These are phyloP conservation scores for Strigamia transsilvanica DNA, from an alignment of 2,888 invertebrate genomes.

Conservation along the genomic window DNA sequence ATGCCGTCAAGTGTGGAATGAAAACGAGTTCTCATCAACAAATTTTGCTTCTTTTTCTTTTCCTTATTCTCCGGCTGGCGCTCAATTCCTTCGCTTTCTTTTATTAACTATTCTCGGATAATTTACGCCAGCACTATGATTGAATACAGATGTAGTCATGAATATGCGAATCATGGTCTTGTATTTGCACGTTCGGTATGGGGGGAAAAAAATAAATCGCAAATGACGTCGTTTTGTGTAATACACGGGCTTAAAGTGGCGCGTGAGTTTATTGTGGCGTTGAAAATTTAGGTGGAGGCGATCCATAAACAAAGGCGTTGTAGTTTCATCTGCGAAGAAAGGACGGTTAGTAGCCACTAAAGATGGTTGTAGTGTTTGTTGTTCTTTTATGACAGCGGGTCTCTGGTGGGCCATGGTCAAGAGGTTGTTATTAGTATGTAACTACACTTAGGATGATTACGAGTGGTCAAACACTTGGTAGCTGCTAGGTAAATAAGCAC, in stretches of 20 bases:
- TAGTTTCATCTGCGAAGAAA: constrained; percentile 9
- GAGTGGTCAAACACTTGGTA: background rate
- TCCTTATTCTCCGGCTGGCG: background rate
- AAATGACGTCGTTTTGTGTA: too few relatives aligned
- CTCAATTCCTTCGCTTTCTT: background rate
- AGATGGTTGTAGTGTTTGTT: background rate
- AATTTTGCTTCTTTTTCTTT: too few relatives aligned
- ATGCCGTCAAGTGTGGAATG: background rate
- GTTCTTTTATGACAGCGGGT: constrained; percentile 4
- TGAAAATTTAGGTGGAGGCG: too few relatives aligned
- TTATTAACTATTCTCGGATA: constrained; percentile 15
- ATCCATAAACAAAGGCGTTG: background rate
- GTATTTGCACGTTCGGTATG: too few relatives aligned
- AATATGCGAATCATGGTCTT: constrained; percentile 10
- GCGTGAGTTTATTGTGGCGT: too few relatives aligned
- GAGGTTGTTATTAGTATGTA: constrained; percentile 15
- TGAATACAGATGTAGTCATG: constrained; percentile 20
- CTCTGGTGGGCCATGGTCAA: constrained; percentile 2
- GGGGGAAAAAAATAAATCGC: too few relatives aligned
- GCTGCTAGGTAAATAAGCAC: too few relatives aligned
- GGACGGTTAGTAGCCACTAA: constrained; percentile 13
- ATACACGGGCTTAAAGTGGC: too few relatives aligned
- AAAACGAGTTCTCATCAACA: constrained; percentile 6
- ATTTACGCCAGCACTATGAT: background rate
- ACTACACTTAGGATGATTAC: background rate